Evolutionary conservation across 2,113 vertebrate species (phyloP).

Genomic region (Thalassoma bifasciatum): DNA sequence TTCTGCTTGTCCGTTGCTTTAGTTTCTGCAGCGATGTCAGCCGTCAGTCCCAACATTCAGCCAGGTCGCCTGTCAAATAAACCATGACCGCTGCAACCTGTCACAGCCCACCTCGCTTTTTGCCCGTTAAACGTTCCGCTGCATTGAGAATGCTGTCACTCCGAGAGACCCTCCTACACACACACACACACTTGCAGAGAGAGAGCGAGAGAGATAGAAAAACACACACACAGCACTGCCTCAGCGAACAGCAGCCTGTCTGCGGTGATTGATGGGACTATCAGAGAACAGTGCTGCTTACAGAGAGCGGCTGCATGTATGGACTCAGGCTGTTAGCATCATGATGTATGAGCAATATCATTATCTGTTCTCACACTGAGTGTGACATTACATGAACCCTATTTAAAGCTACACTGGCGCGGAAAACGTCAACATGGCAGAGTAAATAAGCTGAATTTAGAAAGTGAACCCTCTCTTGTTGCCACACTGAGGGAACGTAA

Average conservation of each 20-base stretch:
- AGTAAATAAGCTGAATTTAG: conserved; percentile 52
- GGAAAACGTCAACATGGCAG: background rate
- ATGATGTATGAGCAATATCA: conserved; percentile 12
- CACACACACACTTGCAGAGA: background rate
- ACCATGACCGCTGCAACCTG: conserved; percentile 70
- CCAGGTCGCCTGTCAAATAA: conserved; percentile 65
- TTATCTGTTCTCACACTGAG: conserved; percentile 9
- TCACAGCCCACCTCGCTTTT: conserved; percentile 45
- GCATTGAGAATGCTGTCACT: conserved; percentile 68
- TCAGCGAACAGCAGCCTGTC: conserved; percentile 41
- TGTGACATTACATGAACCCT: background rate
- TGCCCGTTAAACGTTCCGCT: conserved; percentile 48
- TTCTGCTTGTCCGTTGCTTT: conserved; percentile 1
- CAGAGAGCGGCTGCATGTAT: conserved; percentile 27
- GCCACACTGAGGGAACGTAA: conserved; percentile 22
- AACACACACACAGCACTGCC: conserved; percentile 25
- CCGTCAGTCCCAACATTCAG: conserved; percentile 24
- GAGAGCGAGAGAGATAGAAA: background rate
- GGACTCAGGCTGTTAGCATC: conserved; percentile 15
- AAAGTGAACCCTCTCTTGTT: conserved; percentile 36
- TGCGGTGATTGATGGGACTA: conserved; percentile 52
- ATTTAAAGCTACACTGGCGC: conserved; percentile 21
- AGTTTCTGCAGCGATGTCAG: conserved; percentile 25
- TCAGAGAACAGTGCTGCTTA: conserved; percentile 26
- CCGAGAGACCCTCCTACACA: background rate